These are phyloP conservation scores for Encarsia formosa DNA, from an alignment of 2,888 invertebrate genomes.

Conservation along the genomic window DNA sequence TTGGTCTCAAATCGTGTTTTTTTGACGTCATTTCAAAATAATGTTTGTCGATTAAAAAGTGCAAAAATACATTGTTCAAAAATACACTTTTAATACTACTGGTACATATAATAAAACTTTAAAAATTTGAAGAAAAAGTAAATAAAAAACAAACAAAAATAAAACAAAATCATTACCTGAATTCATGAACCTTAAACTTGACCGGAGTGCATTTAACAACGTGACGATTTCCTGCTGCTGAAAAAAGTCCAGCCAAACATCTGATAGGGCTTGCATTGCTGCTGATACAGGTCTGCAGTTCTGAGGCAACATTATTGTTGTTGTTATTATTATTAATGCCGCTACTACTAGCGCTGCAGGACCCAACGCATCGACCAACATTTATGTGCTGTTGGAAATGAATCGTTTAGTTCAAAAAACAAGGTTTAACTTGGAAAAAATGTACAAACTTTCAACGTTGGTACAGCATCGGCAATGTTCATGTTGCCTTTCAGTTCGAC, in stretches of 20 bases:
- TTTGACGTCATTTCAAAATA: too few species aligned
- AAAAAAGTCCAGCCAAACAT: slow-evolving; percentile 42
- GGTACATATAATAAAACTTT: too few species aligned
- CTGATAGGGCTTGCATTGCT: slow-evolving; percentile 45
- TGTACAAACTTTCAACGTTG: slow-evolving; percentile 40
- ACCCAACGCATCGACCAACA: slow-evolving; percentile 50
- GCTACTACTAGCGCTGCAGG: slow-evolving; percentile 44
- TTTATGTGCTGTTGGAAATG: slow-evolving; percentile 45
- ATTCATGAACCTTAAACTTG: slow-evolving; percentile 47
- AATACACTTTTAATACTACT: too few species aligned
- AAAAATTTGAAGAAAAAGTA: too few species aligned
- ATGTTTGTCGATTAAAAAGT: too few species aligned
- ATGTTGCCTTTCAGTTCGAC: slow-evolving; percentile 42
- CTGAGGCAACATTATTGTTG: too few species aligned
- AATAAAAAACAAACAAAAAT: too few species aligned
- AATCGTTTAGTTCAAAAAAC: neutral
- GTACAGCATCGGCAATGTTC: slow-evolving; percentile 43
- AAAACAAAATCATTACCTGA: too few species aligned
- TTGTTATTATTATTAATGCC: too few species aligned
- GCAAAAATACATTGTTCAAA: too few species aligned
- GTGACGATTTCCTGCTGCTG: slow-evolving; percentile 36
- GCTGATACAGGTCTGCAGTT: slow-evolving; percentile 45
- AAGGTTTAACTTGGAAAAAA: too few species aligned
- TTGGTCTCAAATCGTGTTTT: too few species aligned
- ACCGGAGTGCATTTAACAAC: slow-evolving; percentile 48